These are phyloP conservation scores for Eutrigla gurnardus DNA, from an alignment of 2,797 vertebrate genomes.

Conservation along the genomic window DNA sequence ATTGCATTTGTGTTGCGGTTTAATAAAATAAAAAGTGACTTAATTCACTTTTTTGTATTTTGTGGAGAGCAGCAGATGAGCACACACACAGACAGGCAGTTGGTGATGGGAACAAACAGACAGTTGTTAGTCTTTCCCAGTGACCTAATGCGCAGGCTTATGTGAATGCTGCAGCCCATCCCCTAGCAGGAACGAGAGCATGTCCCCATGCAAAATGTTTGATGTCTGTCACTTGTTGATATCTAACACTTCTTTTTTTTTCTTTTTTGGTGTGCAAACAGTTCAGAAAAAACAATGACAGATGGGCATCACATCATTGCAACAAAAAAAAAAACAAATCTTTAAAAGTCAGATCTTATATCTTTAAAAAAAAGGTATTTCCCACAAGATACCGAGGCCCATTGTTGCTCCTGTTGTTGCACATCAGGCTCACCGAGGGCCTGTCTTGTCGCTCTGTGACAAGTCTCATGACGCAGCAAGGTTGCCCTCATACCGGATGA, in stretches of 20 bases:
- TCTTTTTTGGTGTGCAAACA: neutral
- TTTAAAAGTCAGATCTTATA: slow-evolving; percentile 1
- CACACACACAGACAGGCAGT: slow-evolving; percentile 38
- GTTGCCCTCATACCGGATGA: slow-evolving; percentile 33
- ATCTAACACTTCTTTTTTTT: neutral
- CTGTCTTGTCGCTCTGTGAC: slow-evolving; percentile 52
- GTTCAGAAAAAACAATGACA: neutral
- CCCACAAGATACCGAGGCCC: neutral
- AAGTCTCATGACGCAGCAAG: slow-evolving; percentile 64
- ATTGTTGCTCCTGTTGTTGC: slow-evolving; percentile 40
- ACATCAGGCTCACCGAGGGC: slow-evolving; percentile 48
- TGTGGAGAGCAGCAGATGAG: slow-evolving; percentile 35
- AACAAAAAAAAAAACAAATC: neutral
- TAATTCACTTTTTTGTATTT: slow-evolving; percentile 46
- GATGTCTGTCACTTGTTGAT: slow-evolving; percentile 44
- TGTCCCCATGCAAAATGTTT: slow-evolving; percentile 64
- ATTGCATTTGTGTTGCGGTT: too few species aligned
- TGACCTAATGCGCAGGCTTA: slow-evolving; percentile 82
- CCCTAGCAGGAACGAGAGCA: slow-evolving; percentile 72
- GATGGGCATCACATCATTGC: neutral
- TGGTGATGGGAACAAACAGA: slow-evolving; percentile 82
- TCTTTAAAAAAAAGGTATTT: neutral
- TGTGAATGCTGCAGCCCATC: slow-evolving; percentile 81
- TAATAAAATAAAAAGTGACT: neutral
- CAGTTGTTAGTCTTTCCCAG: slow-evolving; percentile 82